Evolutionary conservation across 2,888 invertebrate genomes (phyloP).

Genomic region (Belgica antarctica): DNA sequence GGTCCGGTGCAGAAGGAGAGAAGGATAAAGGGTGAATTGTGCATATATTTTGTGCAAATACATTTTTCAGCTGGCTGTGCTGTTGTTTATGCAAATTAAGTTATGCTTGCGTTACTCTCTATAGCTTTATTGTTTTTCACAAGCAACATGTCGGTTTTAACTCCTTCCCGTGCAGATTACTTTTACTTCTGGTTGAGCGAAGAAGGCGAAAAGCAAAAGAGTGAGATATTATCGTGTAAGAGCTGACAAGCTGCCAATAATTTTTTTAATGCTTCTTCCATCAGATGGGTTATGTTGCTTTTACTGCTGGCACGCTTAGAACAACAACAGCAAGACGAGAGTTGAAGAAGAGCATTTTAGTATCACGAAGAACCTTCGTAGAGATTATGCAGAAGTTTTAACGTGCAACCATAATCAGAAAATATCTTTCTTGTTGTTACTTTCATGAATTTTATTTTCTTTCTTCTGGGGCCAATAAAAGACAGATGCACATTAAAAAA

Average conservation of each 20-base stretch:
- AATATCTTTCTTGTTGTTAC: constrained; percentile 13
- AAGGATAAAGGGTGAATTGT: constrained; percentile 1
- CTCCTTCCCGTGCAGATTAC: not conserved
- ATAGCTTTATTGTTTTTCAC: not conserved
- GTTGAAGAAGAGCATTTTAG: constrained; percentile 9
- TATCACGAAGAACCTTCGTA: constrained; percentile 22
- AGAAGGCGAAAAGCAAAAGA: too few species aligned
- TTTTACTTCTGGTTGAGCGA: too few species aligned
- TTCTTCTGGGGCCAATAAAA: constrained; percentile 19
- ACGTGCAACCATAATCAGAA: constrained; percentile 18
- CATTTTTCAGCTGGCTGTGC: constrained; percentile 15
- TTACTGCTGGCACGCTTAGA: constrained; percentile 19
- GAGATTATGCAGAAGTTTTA: constrained; percentile 21
- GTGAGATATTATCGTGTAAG: constrained; percentile 6
- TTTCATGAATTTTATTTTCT: too few species aligned
- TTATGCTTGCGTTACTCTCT: not conserved
- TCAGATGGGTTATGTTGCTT: constrained; percentile 4
- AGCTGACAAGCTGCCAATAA: constrained; percentile 41
- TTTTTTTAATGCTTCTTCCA: constrained; percentile 10
- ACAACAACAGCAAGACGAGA: constrained; percentile 12
- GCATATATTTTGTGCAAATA: constrained; percentile 3
- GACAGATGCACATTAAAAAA: constrained; percentile 24
- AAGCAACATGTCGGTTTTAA: constrained; percentile 17
- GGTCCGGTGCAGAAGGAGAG: not conserved
- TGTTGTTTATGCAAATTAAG: constrained; percentile 37